Percentiles rank a stretch among this genome's conserved stretches.
Conservation (phyloP, 23 tunicate species). For the Halocynthia aurantium region DNA sequence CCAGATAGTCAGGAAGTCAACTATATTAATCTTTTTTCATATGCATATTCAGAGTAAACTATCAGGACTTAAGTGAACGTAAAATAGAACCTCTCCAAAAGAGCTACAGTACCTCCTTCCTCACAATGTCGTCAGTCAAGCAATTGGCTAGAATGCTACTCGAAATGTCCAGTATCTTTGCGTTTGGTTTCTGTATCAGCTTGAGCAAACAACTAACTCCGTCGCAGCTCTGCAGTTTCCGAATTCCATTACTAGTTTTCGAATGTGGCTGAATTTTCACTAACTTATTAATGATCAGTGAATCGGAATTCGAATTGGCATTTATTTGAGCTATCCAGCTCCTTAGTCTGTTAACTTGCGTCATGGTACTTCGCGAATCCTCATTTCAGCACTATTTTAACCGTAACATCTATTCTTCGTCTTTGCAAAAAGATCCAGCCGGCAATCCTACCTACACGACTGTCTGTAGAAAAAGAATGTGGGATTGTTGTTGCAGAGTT, state of each 20-base stretch:
- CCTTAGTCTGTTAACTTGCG: slow-evolving; percentile 1
- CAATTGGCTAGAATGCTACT: slow-evolving; percentile 22
- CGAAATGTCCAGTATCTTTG: slow-evolving; percentile 8
- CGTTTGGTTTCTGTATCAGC: slow-evolving; percentile 5
- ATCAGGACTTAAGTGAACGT: not conserved
- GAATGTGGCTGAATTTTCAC: slow-evolving; percentile 11
- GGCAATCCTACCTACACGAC: no score
- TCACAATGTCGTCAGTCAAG: not conserved
- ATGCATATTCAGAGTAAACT: not conserved
- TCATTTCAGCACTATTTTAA: no score
- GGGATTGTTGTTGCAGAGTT: no score
- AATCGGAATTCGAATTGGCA: not conserved
- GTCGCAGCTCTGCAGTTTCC: not conserved
- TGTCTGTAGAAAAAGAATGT: no score
- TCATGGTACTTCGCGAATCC: not conserved
- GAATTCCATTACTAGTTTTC: not conserved
- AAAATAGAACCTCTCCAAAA: not conserved
- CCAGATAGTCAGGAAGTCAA: no score
- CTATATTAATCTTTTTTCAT: not conserved
- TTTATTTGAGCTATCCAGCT: slow-evolving; percentile 4
- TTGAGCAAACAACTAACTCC: slow-evolving; percentile 1
- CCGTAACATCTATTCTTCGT: no score
- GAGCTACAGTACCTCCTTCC: not conserved
- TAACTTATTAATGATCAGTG: slow-evolving; percentile 8
- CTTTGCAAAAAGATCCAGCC: no score